A percentile compares a stretch with the other conserved stretches of the same genome.
Conservation (phyloP, 2,113 vertebrate species). For the Stegostoma tigrinum region DNA sequence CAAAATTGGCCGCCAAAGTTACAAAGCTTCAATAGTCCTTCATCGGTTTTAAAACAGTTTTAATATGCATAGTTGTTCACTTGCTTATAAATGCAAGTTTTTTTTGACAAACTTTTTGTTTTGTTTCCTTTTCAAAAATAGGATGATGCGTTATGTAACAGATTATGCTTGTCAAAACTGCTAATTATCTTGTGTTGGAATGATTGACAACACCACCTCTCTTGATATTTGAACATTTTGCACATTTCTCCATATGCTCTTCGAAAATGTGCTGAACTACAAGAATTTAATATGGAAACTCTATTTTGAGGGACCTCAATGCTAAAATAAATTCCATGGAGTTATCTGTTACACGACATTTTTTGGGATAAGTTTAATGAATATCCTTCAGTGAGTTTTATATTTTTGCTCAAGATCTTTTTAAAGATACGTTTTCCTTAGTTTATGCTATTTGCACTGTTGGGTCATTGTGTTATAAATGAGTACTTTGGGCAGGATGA, state of each 20-base stretch:
- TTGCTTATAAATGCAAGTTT: not conserved
- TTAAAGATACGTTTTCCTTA: not conserved
- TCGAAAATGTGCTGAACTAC: not conserved
- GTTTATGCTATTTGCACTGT: not conserved
- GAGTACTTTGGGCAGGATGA: not conserved
- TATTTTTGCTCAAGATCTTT: not conserved
- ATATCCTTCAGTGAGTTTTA: not conserved
- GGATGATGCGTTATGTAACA: not conserved
- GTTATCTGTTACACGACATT: not conserved
- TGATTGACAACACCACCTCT: not conserved
- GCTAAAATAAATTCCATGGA: not conserved
- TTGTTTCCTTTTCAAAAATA: not conserved
- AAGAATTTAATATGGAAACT: not conserved
- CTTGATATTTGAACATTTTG: not conserved
- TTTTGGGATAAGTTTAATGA: not conserved
- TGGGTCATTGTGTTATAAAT: not conserved
- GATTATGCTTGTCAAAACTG: not conserved
- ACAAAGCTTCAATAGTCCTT: not conserved
- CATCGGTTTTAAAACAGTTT: not conserved
- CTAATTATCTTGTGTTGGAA: not conserved
- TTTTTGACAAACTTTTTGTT: not conserved
- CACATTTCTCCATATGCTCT: not conserved
- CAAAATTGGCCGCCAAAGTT: not conserved
- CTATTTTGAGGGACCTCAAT: not conserved
- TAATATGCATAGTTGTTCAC: not conserved